Base-by-base conservation (phyloP, 2,888 invertebrate genomes). In the Acronicta leporina region DNA sequence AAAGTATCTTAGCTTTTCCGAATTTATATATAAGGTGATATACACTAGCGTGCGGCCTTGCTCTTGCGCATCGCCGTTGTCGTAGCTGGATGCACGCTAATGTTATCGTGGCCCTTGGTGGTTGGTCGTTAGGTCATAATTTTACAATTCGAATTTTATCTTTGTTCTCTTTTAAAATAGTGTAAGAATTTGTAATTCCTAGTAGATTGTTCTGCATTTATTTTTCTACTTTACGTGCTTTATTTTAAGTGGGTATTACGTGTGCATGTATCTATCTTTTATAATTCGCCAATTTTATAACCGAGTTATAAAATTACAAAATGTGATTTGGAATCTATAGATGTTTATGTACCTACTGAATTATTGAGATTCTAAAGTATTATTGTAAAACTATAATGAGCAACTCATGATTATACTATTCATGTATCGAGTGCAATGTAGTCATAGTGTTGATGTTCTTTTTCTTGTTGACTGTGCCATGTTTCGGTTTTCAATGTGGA, bases 391-490 rank as follows among this genome's bases (percentile, higher is more conserved):
- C 20, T 44, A 13, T 43, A 64, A 48, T 69, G 71, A 71, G 74
- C 73, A 55, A 68, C 65, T 62, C 59, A 62, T 51, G 56, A 56
- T 57, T 67, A 50, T 57, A 72, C 63, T 75, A 60, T 72, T 76
- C 77, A 79, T 74, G 58, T 80, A 73, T 33, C 73, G 73, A 83
- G 88, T 90, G 88, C 87, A 90, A 90, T 89, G 86, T 88, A 85
- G 84, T 79, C 81, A 68, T 84, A 81, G 74, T 79, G 70, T 73
- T 74, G 71, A 79, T 80, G 79, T 83, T 79, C 63, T 82, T 77
- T 73, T 73, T 76, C 73, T 81, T 78, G 55, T 61, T 64, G 84
- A 78, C 87, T 84, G 91, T 92, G 92, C 92, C 92, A 92, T 91
- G 81, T 84, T 81, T 82, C 75, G 63, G 70, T 77, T 69, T 77